Conservation (phyloP, 30 jellyfish, hydroid and myxozoan species). For the Turritopsis dohrnii region DNA sequence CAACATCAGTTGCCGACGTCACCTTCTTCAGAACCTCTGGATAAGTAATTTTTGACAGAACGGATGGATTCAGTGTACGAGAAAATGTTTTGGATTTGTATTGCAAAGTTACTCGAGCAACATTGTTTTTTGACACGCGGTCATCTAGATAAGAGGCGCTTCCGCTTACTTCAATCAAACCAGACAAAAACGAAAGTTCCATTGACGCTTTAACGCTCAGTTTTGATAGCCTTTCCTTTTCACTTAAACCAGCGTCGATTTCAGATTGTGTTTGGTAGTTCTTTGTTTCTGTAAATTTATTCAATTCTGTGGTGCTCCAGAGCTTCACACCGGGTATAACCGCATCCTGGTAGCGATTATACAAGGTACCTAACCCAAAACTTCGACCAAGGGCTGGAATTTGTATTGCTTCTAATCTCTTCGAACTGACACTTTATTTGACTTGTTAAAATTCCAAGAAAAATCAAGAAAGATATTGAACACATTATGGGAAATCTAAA, state of each 20-base stretch:
- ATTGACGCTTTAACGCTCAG: background rate
- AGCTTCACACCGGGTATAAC: background rate
- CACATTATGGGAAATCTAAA: background rate
- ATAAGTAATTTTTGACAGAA: background rate
- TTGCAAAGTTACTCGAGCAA: constrained; percentile 15
- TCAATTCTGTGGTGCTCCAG: background rate
- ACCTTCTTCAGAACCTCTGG: constrained; percentile 10
- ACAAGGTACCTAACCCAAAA: background rate
- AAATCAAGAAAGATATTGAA: background rate
- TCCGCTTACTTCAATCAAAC: background rate
- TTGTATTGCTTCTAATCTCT: background rate
- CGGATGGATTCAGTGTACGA: constrained; percentile 3
- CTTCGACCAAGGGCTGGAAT: constrained; percentile 12
- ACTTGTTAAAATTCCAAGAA: background rate
- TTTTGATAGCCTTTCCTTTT: background rate
- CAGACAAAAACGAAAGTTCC: background rate
- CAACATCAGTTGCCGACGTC: constrained; percentile 1
- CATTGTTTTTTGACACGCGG: background rate
- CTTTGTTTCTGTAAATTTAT: background rate
- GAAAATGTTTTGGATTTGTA: background rate
- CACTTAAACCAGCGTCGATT: background rate
- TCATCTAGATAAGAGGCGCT: constrained; percentile 6
- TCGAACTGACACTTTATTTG: background rate
- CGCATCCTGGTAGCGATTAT: background rate
- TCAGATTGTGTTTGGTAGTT: background rate